A percentile compares a stretch with the other conserved stretches of the same genome.
Evolutionary conservation across 2,113 vertebrate species (phyloP).

Genomic region (Siniperca chuatsi): DNA sequence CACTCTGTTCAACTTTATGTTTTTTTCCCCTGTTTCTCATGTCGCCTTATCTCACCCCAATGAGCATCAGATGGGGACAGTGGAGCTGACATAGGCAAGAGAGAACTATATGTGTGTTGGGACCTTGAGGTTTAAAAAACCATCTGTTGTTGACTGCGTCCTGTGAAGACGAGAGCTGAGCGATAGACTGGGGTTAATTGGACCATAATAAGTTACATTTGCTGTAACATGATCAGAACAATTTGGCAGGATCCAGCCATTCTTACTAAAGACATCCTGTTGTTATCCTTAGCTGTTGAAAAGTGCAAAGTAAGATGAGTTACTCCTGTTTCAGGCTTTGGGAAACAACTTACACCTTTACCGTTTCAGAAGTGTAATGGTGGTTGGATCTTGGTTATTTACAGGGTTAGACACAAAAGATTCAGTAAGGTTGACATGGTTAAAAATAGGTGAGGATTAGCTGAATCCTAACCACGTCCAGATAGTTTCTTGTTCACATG

Average conservation of each 20-base stretch:
- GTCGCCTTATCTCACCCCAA: constrained; percentile 27
- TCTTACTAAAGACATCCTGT: constrained; percentile 47
- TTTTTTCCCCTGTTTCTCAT: background rate
- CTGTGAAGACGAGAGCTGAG: constrained; percentile 33
- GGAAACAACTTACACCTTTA: background rate
- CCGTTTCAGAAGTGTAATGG: background rate
- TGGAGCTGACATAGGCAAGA: constrained; percentile 43
- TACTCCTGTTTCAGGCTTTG: constrained; percentile 20
- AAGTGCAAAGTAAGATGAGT: constrained; percentile 19
- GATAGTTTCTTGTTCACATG: constrained; percentile 9
- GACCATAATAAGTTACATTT: constrained; percentile 49
- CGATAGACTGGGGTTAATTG: constrained; percentile 49
- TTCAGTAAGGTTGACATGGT: background rate
- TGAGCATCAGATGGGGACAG: constrained; percentile 52
- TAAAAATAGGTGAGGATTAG: constrained; percentile 7
- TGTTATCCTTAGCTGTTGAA: constrained; percentile 22
- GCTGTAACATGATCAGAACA: constrained; percentile 34
- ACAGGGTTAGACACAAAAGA: background rate
- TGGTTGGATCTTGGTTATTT: background rate
- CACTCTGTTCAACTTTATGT: background rate
- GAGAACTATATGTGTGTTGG: constrained; percentile 35
- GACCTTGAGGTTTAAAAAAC: constrained; percentile 52
- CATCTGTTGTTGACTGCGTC: constrained; percentile 60
- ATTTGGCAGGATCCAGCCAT: constrained; percentile 33
- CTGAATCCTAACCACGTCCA: constrained; percentile 2